Evolutionary conservation across 2,797 vertebrate species (phyloP), one percentile per base, ranked within the genome.

Genomic region (Dendrocincla fuliginosa): DNA sequence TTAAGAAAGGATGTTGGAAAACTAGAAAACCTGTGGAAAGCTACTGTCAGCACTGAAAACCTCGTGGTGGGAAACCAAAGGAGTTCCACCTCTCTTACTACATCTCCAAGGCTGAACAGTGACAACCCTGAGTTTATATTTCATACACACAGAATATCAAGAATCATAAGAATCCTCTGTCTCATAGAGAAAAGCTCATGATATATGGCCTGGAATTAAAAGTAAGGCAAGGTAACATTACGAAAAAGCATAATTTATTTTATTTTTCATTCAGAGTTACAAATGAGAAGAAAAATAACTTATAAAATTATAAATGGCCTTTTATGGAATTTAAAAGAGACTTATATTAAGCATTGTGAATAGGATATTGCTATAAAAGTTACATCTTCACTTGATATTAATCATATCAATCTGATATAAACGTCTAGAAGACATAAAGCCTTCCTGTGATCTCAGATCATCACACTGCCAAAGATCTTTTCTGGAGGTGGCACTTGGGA

Each of bases 1-100:
- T 46, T 84, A 74, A 71, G 87, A 93, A 71, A 65, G 13, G 16
- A 50, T 57, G 41, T 3, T 78, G 39, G 57, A 87, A 96, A 85
- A 87, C 78, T 60, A 27, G 33, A 89, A 52, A 70, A 52, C 10
- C 10, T 5, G 11, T 7, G 5, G 56, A 74, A 92, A 89, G 4
- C 16, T 71, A 16, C 65, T 47, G 24, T 33, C 65, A 84, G 15
- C 28, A 33, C 12, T 37, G 64, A 65, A 90, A 85, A 63, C 28
- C 42, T 83, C 57, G 27, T 2, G 3, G 20, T 74, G 64, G 35
- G 52, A 87, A 68, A 70, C 16, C 17, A 28, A 61, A 59, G 52
- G 35, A 11, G 9, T 53, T 89, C 27, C 19, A 53, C 6, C 18
- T 53, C 28, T 46, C 76, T 53, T 65, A 44, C 24, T 68, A 4